Evolutionary conservation across 2,797 vertebrate genomes (phyloP), one percentile per base, ranked within the genome.

Genomic region (Catharus ustulatus): DNA sequence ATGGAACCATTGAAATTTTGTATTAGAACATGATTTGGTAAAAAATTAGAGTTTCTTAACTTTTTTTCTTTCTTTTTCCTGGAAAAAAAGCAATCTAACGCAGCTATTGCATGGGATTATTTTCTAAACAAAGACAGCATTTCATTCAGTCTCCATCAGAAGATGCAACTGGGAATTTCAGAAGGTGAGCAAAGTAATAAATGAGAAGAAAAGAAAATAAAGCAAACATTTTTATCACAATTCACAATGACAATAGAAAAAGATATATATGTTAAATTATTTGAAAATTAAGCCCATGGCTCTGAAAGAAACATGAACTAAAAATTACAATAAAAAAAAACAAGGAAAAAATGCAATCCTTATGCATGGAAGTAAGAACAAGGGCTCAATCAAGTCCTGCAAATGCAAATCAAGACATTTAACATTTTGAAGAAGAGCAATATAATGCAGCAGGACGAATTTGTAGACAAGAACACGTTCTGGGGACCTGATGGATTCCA

Each of bases 321-420:
- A 67, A 48, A 92, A 29, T 42, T 61, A 36, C 8, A 36, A 17
- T 32, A 5, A 27, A 23, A 81, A 77, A 72, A 51, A 46, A 34
- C 34, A 77, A 6, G 23, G 38, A 72, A 55, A n/a, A 80, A 87
- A 84, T 66, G 9, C 13, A 76, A 51, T 68, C 45, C 36, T 30
- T 42, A 34, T 30, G 19, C 64, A 59, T 57, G 86, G 45, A 87
- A 84, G 90, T 26, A 85, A 74, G 74, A 82, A 59, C 59, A 95
- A 90, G 49, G 48, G 19, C 73, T 93, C 87, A 89, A 82, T 83
- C 84, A 94, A 49, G 24, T 84, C 48, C 74, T 75, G 62, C 48
- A 94, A 89, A 94, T 84, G 77, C 26, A 94, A 93, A 95, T 95
- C 59, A 84, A 76, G 72, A 77, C 48, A 57, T 84, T 80, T 91